A percentile compares a stretch with the other conserved stretches of the same genome.
phyloP scores from a whole-genome alignment of 2,888 invertebrate genomes.

The Bombylius major region DNA sequence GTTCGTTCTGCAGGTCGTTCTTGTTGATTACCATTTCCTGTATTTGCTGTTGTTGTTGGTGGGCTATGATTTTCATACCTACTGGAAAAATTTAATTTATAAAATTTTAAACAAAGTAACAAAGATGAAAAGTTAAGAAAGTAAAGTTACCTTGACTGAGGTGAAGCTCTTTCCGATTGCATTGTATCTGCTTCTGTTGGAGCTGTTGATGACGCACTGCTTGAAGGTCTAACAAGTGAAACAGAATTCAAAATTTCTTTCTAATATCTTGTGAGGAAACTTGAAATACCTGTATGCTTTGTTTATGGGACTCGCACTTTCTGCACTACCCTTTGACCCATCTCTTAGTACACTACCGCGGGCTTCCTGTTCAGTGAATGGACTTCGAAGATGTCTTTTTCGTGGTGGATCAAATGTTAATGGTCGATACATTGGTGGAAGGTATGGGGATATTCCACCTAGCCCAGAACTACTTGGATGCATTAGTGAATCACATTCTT shows the following conservation, averaged over 20 bases:
- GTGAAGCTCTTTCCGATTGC: slow-evolving; percentile 36
- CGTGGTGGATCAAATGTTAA: slow-evolving; percentile 37
- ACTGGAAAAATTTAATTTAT: slow-evolving; percentile 17
- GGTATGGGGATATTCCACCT: slow-evolving; percentile 33
- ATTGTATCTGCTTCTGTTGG: slow-evolving; percentile 38
- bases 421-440: slow-evolving; percentile 36
- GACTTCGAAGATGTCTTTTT: slow-evolving; percentile 46
- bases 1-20: slow-evolving; percentile 28
- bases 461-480: slow-evolving; percentile 31
- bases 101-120: too few relatives aligned
- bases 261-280: too few relatives aligned
- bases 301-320: slow-evolving; percentile 38
- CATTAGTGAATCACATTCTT: slow-evolving; percentile 37
- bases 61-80: slow-evolving; percentile 38
- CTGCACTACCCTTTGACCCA: slow-evolving; percentile 36
- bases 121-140: too few relatives aligned
- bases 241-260: too few relatives aligned
- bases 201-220: slow-evolving; percentile 37
- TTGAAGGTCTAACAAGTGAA: slow-evolving; percentile 26
- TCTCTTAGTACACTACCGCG: slow-evolving; percentile 57
- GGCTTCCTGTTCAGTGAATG: slow-evolving; percentile 36
- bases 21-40: slow-evolving; percentile 20
- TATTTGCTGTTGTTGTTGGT: slow-evolving; percentile 33
- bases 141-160: slow-evolving; percentile 31
- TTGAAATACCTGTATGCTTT: slow-evolving; percentile 26